These are phyloP conservation scores for Pangasianodon hypophthalmus DNA, from an alignment of 2,113 vertebrate genomes.

Conservation along the genomic window DNA sequence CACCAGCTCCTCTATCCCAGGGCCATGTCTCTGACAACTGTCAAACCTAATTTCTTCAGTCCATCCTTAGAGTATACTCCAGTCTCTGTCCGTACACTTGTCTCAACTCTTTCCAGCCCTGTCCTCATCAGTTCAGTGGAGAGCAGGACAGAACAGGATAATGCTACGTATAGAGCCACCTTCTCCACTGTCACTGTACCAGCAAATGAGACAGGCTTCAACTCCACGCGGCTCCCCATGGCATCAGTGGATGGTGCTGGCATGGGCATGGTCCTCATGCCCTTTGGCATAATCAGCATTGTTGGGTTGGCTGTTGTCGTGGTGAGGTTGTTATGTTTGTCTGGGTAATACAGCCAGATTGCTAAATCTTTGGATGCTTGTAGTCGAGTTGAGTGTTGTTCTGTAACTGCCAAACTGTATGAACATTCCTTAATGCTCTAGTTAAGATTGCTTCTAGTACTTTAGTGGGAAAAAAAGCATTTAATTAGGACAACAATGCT, in stretches of 20 bases:
- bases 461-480: background rate
- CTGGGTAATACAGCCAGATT: background rate
- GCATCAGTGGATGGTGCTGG: conserved; percentile 68
- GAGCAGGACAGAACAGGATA: conserved; percentile 56
- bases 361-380: background rate
- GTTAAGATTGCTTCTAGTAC: background rate
- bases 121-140: conserved; percentile 56
- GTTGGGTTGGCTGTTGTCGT: conserved; percentile 88
- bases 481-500: background rate
- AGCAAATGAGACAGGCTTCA: conserved; percentile 83
- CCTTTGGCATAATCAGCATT: conserved; percentile 92
- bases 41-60: conserved; percentile 27
- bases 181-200: conserved; percentile 74
- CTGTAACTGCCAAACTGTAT: background rate
- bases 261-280: conserved; percentile 87
- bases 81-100: conserved; percentile 51
- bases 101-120: conserved; percentile 57
- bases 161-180: conserved; percentile 63
- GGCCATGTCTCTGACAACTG: conserved; percentile 44
- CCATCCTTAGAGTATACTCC: background rate
- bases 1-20: background rate
- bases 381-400: background rate
- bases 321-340: conserved; percentile 73
- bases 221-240: conserved; percentile 82
- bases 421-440: background rate